These are phyloP conservation scores for Vidua chalybeata DNA, from an alignment of 2,113 vertebrate species.

Conservation along the genomic window DNA sequence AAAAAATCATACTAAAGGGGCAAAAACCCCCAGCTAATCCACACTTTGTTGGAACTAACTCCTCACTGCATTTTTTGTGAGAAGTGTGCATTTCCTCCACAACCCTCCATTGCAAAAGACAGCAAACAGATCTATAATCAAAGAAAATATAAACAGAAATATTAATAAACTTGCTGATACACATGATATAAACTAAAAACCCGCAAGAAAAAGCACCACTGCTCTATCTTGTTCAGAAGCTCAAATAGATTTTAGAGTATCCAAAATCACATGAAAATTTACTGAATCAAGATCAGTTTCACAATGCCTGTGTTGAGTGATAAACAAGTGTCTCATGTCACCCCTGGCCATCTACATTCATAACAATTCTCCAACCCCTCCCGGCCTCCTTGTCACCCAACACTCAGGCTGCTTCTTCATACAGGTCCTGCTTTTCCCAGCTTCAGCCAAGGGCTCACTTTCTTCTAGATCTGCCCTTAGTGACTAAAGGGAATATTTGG, in stretches of 20 bases:
- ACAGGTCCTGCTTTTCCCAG: not conserved
- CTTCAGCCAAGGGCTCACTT: not conserved
- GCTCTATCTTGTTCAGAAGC: not conserved
- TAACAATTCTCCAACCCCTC: not conserved
- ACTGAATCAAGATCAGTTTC: not conserved
- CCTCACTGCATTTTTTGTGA: not conserved
- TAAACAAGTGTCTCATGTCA: not conserved
- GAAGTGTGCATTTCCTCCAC: not conserved
- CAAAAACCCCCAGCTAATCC: not conserved
- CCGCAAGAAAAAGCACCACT: not conserved
- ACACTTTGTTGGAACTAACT: not conserved
- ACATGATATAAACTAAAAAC: not conserved
- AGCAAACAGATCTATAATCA: not conserved
- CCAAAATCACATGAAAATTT: not conserved
- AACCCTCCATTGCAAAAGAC: not conserved
- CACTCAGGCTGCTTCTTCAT: not conserved
- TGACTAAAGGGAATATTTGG: constrained; percentile 3
- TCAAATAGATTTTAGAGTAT: not conserved
- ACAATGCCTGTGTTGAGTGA: not conserved
- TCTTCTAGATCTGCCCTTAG: not conserved
- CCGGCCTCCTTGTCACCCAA: not conserved
- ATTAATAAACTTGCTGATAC: not conserved
- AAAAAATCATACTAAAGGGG: not conserved
- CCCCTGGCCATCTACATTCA: not conserved
- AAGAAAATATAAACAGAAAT: not conserved